Percentiles rank a stretch among this genome's conserved stretches.
Conservation (phyloP, 2,888 invertebrate species). For the Amphipoea oculea region DNA sequence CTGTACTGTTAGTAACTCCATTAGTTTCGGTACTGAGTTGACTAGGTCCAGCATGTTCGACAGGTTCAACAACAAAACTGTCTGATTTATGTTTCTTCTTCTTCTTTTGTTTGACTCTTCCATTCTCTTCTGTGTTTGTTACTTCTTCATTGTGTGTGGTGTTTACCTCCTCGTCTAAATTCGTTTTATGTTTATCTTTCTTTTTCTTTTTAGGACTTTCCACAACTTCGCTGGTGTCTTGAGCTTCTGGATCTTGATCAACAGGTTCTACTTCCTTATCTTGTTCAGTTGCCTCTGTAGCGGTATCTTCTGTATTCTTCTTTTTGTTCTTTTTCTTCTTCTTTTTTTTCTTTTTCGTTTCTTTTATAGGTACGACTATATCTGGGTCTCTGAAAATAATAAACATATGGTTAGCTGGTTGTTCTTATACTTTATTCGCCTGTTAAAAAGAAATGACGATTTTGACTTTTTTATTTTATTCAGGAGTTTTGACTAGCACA, state of each 20-base stretch:
- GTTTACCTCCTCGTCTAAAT: slow-evolving; percentile 15
- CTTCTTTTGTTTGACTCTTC: slow-evolving; percentile 59
- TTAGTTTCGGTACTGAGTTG: slow-evolving; percentile 61
- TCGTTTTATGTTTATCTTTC: slow-evolving; percentile 47
- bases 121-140: slow-evolving; percentile 35
- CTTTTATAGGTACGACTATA: slow-evolving; percentile 77
- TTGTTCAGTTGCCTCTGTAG: slow-evolving; percentile 40
- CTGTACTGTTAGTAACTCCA: background rate
- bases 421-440: no score
- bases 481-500: no score
- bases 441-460: background rate
- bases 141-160: slow-evolving; percentile 21
- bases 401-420: background rate
- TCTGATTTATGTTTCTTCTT: slow-evolving; percentile 73
- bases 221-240: slow-evolving; percentile 36
- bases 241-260: slow-evolving; percentile 25
- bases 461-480: no score
- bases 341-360: slow-evolving; percentile 82
- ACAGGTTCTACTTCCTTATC: slow-evolving; percentile 10
- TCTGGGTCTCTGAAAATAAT: slow-evolving; percentile 81
- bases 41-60: slow-evolving; percentile 72
- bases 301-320: slow-evolving; percentile 44
- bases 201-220: slow-evolving; percentile 56
- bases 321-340: slow-evolving; percentile 83
- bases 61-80: slow-evolving; percentile 73